Conservation (phyloP, 30 jellyfish, hydroid and myxozoan species). For the Haliclystus octoradiatus region DNA sequence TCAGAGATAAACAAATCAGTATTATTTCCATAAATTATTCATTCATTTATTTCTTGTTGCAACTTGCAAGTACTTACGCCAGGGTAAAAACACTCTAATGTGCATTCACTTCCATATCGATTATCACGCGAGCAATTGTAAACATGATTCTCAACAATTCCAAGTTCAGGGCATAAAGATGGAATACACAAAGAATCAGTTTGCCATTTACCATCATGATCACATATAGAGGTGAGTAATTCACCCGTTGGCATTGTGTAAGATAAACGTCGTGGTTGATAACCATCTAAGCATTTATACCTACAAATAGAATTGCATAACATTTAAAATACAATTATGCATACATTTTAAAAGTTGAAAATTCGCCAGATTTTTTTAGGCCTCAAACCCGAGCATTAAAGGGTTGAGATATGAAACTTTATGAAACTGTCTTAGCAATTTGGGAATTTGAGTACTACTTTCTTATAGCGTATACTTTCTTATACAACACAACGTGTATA, state of each 20-base stretch:
- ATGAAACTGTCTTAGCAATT: too few species aligned
- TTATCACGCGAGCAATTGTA: slow-evolving; percentile 70
- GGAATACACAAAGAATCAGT: slow-evolving; percentile 51
- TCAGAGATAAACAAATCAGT: too few species aligned
- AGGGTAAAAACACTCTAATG: slow-evolving; percentile 36
- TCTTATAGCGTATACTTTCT: too few species aligned
- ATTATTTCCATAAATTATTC: too few species aligned
- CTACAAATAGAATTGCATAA: slow-evolving; percentile 13
- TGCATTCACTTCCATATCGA: slow-evolving; percentile 57
- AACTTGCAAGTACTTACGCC: slow-evolving; percentile 19
- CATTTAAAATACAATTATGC: not conserved
- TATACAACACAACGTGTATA: too few species aligned
- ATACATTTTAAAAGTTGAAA: too few species aligned
- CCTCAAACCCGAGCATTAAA: too few species aligned
- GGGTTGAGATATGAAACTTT: too few species aligned
- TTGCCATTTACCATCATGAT: slow-evolving; percentile 60
- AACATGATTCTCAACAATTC: slow-evolving; percentile 13
- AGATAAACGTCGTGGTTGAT: slow-evolving; percentile 4
- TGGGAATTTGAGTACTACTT: too few species aligned
- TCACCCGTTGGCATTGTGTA: slow-evolving; percentile 30
- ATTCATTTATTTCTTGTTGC: too few species aligned
- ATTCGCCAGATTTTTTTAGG: too few species aligned
- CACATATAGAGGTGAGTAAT: slow-evolving; percentile 34
- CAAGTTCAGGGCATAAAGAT: slow-evolving; percentile 44
- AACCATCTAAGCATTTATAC: slow-evolving; percentile 72